Base-by-base conservation (phyloP, 2,113 vertebrate species). In the Chaenogobius annularis region DNA sequence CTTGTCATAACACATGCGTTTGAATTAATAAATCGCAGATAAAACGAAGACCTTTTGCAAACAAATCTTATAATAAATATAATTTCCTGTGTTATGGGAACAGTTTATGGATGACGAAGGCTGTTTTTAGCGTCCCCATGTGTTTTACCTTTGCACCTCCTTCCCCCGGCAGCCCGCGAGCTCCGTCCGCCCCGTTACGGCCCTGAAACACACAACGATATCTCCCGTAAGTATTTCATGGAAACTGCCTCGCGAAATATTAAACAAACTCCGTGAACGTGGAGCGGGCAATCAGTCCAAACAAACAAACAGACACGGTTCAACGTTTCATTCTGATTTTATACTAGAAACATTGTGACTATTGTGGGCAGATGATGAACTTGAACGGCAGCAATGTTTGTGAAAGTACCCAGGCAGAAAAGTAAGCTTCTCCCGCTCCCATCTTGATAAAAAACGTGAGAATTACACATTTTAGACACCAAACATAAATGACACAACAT, bases 131-230 rank as follows among this genome's bases (percentile, higher is more conserved):
- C 26, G 26, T 31, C 2, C 4, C 4, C 26, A 40, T 40, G 43
- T 48, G 26, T 1, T 56, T 82, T 83, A 97, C 98, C 95, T 99
- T 99, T 62, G 87, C 52, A 11, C 98, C 97, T 2, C 95, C 68
- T 83, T 98, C 95, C 88, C 98, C 98, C 5, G 98, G 97, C 92
- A 98, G 95, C 82, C 98, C 97, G 93, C 98, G 93, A 71, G 96
- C 92, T 62, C 98, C 98, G 35, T 99, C 98, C 26, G 96, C 94
- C 83, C 98, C 98, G 2, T 96, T 92, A 20, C 97, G 97, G 72
- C 98, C 98, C 98, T 99, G 80, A 13, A 72, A 37, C 19, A 82
- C 68, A 82, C 68, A 78, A 7, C 4, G 9, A 78, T 1, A 69
- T 37, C 68, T 74, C 73, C 79, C 2, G 35, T 68, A 8, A 78